Evolutionary conservation across 2,888 invertebrate species (phyloP).

Genomic region (Drosophila greeni): DNA sequence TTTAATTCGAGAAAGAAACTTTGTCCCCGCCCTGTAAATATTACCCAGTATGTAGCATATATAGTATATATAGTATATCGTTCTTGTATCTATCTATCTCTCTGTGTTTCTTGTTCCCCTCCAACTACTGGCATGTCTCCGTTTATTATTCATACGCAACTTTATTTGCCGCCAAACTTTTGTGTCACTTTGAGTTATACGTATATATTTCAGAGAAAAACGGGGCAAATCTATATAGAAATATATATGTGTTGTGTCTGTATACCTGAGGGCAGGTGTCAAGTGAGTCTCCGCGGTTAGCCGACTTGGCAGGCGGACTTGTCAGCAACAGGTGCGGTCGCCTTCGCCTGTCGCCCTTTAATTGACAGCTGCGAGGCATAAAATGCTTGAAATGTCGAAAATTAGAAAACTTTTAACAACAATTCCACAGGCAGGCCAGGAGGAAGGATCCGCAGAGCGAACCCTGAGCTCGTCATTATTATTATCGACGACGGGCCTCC

Average conservation of each 20-base stretch:
- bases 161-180: constrained; percentile 43
- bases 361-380: constrained; percentile 72
- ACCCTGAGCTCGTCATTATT: constrained; percentile 50
- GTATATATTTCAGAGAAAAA: constrained; percentile 23
- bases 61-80: constrained; percentile 19
- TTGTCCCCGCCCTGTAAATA: constrained; percentile 24
- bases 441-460: not conserved
- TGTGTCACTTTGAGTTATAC: constrained; percentile 48
- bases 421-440: constrained; percentile 34
- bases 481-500: constrained; percentile 56
- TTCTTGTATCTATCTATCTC: constrained; percentile 14
- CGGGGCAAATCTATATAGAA: not conserved
- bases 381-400: constrained; percentile 72
- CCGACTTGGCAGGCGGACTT: constrained; percentile 38
- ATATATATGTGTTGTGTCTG: not conserved
- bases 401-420: constrained; percentile 74
- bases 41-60: constrained; percentile 6
- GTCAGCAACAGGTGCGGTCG: constrained; percentile 72
- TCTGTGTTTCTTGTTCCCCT: constrained; percentile 22
- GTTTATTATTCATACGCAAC: constrained; percentile 66
- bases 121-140: constrained; percentile 38
- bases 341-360: constrained; percentile 60
- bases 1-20: constrained; percentile 38
- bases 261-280: constrained; percentile 59
- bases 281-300: constrained; percentile 45